phyloP scores from a whole-genome alignment of 2,888 invertebrate genomes.

The Agrotis clavis region DNA sequence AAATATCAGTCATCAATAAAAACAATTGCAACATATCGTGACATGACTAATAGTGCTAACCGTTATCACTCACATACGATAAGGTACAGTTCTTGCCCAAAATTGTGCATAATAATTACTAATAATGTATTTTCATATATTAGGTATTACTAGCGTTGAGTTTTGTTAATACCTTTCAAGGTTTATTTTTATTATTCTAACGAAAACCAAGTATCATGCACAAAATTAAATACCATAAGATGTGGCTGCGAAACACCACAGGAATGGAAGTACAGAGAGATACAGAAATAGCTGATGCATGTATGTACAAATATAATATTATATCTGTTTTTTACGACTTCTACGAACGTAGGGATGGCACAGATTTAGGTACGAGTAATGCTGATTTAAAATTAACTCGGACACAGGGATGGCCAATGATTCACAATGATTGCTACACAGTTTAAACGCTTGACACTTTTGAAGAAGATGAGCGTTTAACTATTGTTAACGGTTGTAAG shows the following conservation, averaged over 20 bases:
- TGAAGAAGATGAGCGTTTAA: constrained; percentile 4
- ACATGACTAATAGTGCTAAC: constrained; percentile 50
- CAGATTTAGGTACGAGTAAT: constrained; percentile 10
- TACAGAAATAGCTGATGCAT: constrained; percentile 85
- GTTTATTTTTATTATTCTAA: no score
- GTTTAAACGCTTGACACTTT: neutral
- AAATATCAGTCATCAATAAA: neutral
- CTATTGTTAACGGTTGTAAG: neutral
- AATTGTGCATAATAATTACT: constrained; percentile 10
- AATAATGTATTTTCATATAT: neutral
- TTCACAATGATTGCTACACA: neutral
- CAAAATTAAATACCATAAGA: constrained; percentile 48
- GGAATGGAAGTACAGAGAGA: constrained; percentile 76
- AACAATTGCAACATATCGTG: constrained; percentile 37
- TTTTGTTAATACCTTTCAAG: no score
- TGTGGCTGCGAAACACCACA: constrained; percentile 60
- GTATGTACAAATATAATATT: constrained; percentile 79
- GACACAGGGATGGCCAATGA: neutral
- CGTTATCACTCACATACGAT: constrained; percentile 64
- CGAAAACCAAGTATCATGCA: neutral
- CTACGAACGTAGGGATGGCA: constrained; percentile 75
- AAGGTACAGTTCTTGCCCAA: constrained; percentile 30
- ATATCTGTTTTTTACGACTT: constrained; percentile 87
- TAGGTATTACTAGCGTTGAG: neutral
- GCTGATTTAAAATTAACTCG: constrained; percentile 16